Evolutionary conservation across 92 coral and sea anemone species (phyloP), one percentile per base, ranked within the genome.

Genomic region (Zoanthus solanderi): DNA sequence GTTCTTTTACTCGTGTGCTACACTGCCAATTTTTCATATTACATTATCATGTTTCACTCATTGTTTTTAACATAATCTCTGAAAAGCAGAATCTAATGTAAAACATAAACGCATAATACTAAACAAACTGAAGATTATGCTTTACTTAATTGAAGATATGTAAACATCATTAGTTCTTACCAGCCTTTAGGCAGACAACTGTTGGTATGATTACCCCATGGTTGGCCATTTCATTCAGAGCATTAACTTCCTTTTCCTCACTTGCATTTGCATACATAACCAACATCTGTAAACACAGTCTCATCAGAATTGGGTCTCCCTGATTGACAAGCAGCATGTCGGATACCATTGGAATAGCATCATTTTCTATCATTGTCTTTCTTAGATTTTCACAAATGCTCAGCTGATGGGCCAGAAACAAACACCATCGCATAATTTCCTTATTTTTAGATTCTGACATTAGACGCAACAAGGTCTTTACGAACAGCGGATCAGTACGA

Each of bases 371-470:
- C 54, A 95, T 77, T 81, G 78, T 79, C 14, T 95, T 92, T 2
- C 98, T 92, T 23, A 94, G 75, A 1, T 87, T 45, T 44, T 97
- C 99, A 67, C 99, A 95, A 50, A 92, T 88, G 11, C 97, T 93
- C 68, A 94, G 78, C 85, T 95, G 98, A 85, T 97, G 98, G 28
- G 90, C 79, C 0, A 90, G 84, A 57, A 89, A 95, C 31, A 97
- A 71, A 50, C 97, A 85, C 99, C 96, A 95, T 16, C 95, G 93
- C 93, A 95, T 92, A n/a, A 94, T 92, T 71, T 97, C 99, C 67
- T 93, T 94, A 63, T 93, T 95, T 4, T 84, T 84, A 2, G 98
- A 79, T 56, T 69, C 94, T 46, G 89, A 72, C 93, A 97, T 89
- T 52, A 97, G 89, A 13, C 91, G 83, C 17, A 97, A 73, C 10